phyloP scores from a whole-genome alignment of 2,797 vertebrate genomes.

The Hirundo rustica region DNA sequence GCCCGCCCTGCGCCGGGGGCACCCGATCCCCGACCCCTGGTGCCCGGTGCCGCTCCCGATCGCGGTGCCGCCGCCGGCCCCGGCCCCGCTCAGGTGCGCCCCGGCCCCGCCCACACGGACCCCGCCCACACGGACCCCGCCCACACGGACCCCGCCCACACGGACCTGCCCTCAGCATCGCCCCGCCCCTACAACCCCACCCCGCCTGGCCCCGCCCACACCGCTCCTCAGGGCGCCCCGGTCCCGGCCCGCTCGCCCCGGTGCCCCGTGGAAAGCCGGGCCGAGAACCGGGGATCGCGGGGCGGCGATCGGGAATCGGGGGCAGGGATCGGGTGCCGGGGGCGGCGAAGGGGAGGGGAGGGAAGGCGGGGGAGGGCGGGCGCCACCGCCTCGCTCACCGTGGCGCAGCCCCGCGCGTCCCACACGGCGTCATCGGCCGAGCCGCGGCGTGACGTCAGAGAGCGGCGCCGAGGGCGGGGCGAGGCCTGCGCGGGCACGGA shows the following conservation, averaged over 20 bases:
- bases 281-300: background rate
- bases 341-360: background rate
- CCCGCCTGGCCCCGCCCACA: background rate
- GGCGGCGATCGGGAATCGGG: background rate
- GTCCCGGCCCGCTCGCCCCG: background rate
- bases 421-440: accelerated
- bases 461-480: background rate
- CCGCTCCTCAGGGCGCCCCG: background rate
- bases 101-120: no score
- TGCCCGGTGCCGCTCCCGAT: background rate
- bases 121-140: background rate
- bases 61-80: background rate
- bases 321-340: no score
- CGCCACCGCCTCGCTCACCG: background rate
- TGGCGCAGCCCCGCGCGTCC: background rate
- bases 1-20: background rate
- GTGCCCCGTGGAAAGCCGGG: background rate
- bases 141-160: background rate
- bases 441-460: background rate
- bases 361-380: background rate
- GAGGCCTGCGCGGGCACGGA: background rate
- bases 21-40: background rate
- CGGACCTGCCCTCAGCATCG: background rate
- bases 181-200: background rate
- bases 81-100: background rate